Evolutionary conservation across 2,113 vertebrate genomes (phyloP), one percentile per base, ranked within the genome.

Genomic region (Tragelaphus imberbis): DNA sequence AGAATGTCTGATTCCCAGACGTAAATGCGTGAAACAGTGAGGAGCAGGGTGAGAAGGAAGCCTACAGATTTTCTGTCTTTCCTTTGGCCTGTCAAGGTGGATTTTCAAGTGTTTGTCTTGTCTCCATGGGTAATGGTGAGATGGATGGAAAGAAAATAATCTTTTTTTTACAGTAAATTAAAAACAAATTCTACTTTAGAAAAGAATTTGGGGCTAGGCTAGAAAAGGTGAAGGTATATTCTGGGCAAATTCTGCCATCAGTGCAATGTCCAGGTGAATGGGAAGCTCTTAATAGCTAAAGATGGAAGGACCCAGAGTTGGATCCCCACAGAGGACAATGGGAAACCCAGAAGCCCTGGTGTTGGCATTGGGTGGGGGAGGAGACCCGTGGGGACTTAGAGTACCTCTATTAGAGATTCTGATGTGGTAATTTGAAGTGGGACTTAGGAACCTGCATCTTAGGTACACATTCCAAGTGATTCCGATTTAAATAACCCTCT

Each of bases 351-450:
- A 53, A 7, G 47, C 28, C 17, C 49, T 51, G 40, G 25, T 56
- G 10, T 44, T 6, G 33, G 28, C 58, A 3, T 14, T 7, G 75
- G 30, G 44, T 1, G 0, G 9, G 15, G 11, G 2, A 33, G 77
- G 44, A 84, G 16, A 25, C 6, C 17, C 0, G 0, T 9, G 6
- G 27, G 63, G 27, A 15, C 30, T 30, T 71, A 36, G 61, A 49
- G 65, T 15, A 15, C 58, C 16, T 4, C 23, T 13, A 7, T 33
- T 11, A 58, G 79, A 84, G 61, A 40, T 30, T 30, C 40, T 25
- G 49, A 9, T 17, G 49, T 17, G 19, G 25, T 14, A 68, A 59
- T n/a, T 17, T 12, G 33, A 51, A 27, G 17, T 8, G 36, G 30
- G 40, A 17, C 30, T 49, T 51, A 59, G 30, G 82, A 88, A 58